phyloP scores from a whole-genome alignment of 2,888 invertebrate species.

The Catotricha subobsoleta region DNA sequence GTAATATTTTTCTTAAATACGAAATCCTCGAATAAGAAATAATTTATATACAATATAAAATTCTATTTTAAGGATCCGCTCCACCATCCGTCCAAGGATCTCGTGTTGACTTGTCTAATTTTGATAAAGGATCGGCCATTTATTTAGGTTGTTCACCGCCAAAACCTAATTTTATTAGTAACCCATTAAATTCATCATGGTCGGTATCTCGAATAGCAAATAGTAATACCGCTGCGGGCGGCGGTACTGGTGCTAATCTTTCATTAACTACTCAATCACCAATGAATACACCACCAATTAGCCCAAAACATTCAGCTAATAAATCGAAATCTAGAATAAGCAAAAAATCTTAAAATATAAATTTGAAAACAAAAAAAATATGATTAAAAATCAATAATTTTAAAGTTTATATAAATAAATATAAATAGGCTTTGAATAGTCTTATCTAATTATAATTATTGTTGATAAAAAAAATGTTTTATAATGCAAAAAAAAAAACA shows the following conservation, averaged over 20 bases:
- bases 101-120: slow-evolving; percentile 42
- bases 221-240: slow-evolving; percentile 25
- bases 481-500: background rate
- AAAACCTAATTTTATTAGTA: slow-evolving; percentile 17
- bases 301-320: slow-evolving; percentile 49
- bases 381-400: background rate
- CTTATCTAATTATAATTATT: background rate
- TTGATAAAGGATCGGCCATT: slow-evolving; percentile 38
- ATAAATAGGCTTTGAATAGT: background rate
- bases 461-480: background rate
- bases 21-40: too few relatives aligned
- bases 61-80: slow-evolving; percentile 37
- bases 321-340: slow-evolving; percentile 17
- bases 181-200: slow-evolving; percentile 18
- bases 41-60: background rate
- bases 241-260: slow-evolving; percentile 24
- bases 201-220: slow-evolving; percentile 33
- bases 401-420: background rate
- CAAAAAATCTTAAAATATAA: too few relatives aligned
- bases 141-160: slow-evolving; percentile 35
- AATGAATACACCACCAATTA: slow-evolving; percentile 53
- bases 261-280: slow-evolving; percentile 34
- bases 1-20: slow-evolving; percentile 20
- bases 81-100: slow-evolving; percentile 58
- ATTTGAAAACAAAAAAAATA: background rate